Base-by-base conservation (phyloP, 1,140 invertebrate genomes). In the Lamellibrachia luymesi region DNA sequence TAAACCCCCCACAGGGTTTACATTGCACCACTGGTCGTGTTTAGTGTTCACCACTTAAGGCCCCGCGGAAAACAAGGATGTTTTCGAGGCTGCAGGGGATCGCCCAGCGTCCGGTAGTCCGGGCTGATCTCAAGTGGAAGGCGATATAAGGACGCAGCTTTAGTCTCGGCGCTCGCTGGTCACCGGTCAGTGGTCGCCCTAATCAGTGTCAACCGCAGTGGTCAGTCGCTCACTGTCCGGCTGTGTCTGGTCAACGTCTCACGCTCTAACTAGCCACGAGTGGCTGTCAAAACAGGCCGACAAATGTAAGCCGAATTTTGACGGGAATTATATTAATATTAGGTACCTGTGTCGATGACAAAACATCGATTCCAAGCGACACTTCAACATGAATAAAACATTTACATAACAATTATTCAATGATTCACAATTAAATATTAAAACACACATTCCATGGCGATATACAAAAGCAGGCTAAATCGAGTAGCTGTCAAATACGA, bases 11-110 rank as follows among this genome's bases (percentile, higher is more conserved):
- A 8, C 7, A 2, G 64, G 64, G 64, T 80, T 80, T 80, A 80
- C 25, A 22, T 80, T 80, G 64, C 64, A 4, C 64, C 17, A 22
- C 8, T 22, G 6, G 13, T 22, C 64, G 8, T 80, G 64, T 80
- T 80, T 80, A 80, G 64, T 22, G 64, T 10, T 2, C 13, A 22
- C 64, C 64, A 80, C 64, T 80, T 80, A 80, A 22, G 13, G 13
- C 64, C 64, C 64, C 64, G 64, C 64, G 64, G 64, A 80, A 80
- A 80, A 80, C 64, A 80, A 80, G 64, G 64, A 80, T 80, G 64
- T 80, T 80, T 80, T 80, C 64, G 64, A 22, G 64, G 64, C 64
- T 4, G 64, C 25, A 80, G 64, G 64, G 64, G 64, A 80, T 80
- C 64, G 64, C 64, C 25, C 13, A 38, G 25, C 64, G 64, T 8